phyloP scores from a whole-genome alignment of 2,113 vertebrate species.

The Trichomycterus rosablanca region DNA sequence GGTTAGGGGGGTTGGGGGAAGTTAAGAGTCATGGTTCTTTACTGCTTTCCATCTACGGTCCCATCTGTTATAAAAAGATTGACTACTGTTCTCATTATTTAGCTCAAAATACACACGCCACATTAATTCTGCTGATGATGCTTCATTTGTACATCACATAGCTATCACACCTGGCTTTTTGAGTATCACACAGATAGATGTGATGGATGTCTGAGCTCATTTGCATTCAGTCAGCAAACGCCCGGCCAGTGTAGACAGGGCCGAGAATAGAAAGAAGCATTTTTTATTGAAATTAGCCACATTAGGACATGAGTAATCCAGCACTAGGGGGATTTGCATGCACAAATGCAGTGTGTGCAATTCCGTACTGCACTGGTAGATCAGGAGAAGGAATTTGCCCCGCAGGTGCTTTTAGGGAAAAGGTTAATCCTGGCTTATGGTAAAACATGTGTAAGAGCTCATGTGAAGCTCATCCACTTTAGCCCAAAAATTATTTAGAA shows the following conservation, averaged over 20 bases:
- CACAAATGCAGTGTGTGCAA: slow-evolving; percentile 5
- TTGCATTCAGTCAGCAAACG: slow-evolving; percentile 31
- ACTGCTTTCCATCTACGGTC: background rate
- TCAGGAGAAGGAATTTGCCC: slow-evolving; percentile 4
- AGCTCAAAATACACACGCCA: slow-evolving; percentile 4
- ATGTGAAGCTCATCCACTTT: too few relatives aligned
- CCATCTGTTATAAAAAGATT: slow-evolving; percentile 1
- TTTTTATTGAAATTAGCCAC: slow-evolving; percentile 28
- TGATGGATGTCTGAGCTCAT: slow-evolving; percentile 35
- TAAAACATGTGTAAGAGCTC: too few relatives aligned
- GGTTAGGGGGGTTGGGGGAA: too few relatives aligned
- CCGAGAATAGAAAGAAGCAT: background rate
- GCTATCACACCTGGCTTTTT: slow-evolving; percentile 28
- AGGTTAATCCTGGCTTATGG: background rate
- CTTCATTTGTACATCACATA: slow-evolving; percentile 30
- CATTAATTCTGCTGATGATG: slow-evolving; percentile 30
- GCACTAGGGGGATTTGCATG: slow-evolving; percentile 19
- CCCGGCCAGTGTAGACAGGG: slow-evolving; percentile 9
- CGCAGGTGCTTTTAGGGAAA: slow-evolving; percentile 2
- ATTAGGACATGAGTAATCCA: slow-evolving; percentile 33
- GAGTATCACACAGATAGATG: background rate
- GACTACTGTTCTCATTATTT: slow-evolving; percentile 6
- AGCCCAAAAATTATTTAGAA: too few relatives aligned
- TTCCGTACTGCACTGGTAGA: background rate
- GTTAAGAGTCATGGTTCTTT: too few relatives aligned